Conservation (phyloP, 2,888 invertebrate genomes). For the Aproaerema taeniolella region DNA sequence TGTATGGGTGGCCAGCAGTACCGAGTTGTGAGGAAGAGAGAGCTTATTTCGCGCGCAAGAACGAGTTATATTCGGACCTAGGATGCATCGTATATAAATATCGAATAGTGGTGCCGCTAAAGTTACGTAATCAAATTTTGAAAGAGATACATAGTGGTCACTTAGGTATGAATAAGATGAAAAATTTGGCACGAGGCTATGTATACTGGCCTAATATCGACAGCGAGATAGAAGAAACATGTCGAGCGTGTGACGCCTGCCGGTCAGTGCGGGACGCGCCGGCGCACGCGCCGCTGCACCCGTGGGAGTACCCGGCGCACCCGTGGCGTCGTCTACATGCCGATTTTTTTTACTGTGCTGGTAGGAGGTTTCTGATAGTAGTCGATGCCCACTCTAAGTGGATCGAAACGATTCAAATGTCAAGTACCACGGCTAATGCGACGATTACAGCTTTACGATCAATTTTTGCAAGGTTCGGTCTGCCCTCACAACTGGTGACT, state of each 20-base stretch:
- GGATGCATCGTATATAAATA: conserved; percentile 18
- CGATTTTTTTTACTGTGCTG: conserved; percentile 19
- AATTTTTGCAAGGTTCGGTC: conserved; percentile 20
- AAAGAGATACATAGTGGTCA: conserved; percentile 16
- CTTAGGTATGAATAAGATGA: conserved; percentile 21
- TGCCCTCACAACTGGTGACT: conserved; percentile 21
- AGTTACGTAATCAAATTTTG: background rate
- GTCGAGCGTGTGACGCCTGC: conserved; percentile 15
- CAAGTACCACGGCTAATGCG: conserved; percentile 7
- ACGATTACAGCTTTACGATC: conserved; percentile 14
- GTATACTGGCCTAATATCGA: conserved; percentile 21
- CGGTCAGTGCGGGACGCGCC: conserved; percentile 16
- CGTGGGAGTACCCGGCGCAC: conserved; percentile 18
- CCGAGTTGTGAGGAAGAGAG: conserved; percentile 13
- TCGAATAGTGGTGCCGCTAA: conserved; percentile 10
- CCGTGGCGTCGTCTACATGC: conserved; percentile 23
- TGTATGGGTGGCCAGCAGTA: conserved; percentile 19
- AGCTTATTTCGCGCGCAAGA: conserved; percentile 12
- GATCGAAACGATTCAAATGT: conserved; percentile 22
- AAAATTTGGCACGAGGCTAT: conserved; percentile 19
- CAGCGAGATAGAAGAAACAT: conserved; percentile 12
- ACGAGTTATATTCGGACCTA: conserved; percentile 7
- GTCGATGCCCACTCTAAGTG: conserved; percentile 24
- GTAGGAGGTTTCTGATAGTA: conserved; percentile 22
- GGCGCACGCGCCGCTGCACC: conserved; percentile 18